Evolutionary conservation across 2,888 invertebrate species (phyloP).

Genomic region (Rhyacophila evoluta): DNA sequence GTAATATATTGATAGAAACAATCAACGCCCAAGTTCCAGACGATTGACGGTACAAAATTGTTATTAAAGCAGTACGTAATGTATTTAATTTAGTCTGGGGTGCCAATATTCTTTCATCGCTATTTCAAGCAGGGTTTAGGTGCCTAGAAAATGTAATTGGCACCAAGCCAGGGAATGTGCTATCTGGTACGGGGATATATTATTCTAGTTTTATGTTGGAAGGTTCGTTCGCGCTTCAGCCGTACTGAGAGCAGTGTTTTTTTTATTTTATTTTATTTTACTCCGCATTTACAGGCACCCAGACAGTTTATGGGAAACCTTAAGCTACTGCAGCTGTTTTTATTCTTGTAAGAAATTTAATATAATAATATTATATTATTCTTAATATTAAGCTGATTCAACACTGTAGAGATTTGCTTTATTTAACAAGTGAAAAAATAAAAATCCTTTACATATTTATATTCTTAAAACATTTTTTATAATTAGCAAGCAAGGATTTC

Average conservation of each 20-base stretch:
- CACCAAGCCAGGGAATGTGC: neutral
- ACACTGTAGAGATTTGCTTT: no score
- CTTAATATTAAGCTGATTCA: no score
- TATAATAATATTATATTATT: no score
- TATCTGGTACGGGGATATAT: neutral
- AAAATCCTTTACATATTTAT: no score
- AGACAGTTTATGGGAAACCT: neutral
- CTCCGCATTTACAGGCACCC: neutral
- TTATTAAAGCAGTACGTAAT: neutral
- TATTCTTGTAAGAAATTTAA: neutral
- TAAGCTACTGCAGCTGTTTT: neutral
- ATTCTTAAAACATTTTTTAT: no score
- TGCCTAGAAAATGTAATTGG: neutral
- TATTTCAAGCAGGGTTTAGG: neutral
- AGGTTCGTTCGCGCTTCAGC: neutral
- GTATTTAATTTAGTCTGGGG: neutral
- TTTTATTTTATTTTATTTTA: neutral
- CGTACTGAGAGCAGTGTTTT: neutral
- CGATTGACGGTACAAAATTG: no score
- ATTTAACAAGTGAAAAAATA: no score
- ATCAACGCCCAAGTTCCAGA: no score
- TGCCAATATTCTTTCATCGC: neutral
- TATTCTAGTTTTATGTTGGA: neutral
- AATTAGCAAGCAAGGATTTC: no score
- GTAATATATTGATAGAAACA: no score